Percentiles rank a stretch among this genome's conserved stretches.
These are phyloP conservation scores for Mugil cephalus DNA, from an alignment of 2,113 vertebrate species.

Conservation along the genomic window DNA sequence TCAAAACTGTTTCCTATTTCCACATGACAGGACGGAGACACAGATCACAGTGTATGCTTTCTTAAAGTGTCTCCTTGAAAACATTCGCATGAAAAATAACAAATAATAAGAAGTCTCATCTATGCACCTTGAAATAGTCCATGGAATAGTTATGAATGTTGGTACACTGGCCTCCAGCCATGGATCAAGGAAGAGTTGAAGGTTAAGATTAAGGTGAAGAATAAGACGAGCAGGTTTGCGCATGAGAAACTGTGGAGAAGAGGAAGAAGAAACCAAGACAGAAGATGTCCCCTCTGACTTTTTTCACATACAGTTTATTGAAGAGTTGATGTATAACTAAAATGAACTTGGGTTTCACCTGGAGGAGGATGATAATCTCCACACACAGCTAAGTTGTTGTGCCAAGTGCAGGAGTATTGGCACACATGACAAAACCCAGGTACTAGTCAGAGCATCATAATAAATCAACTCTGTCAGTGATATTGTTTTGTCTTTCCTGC, in stretches of 20 bases:
- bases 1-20: too few species aligned
- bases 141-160: too few species aligned
- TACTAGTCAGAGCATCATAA: constrained; percentile 7
- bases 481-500: constrained; percentile 27
- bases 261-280: neutral
- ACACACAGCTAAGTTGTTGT: constrained; percentile 22
- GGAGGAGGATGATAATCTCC: constrained; percentile 15
- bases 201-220: neutral
- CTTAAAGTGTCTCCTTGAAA: too few species aligned
- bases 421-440: constrained; percentile 21
- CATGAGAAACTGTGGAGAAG: neutral
- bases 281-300: neutral
- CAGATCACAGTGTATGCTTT: too few species aligned
- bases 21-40: too few species aligned
- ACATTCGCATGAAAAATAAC: too few species aligned
- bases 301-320: too few species aligned
- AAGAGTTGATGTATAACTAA: neutral
- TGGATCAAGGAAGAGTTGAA: too few species aligned
- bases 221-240: neutral
- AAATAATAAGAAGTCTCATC: too few species aligned
- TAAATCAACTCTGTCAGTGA: constrained; percentile 42
- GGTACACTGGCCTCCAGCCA: too few species aligned
- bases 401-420: constrained; percentile 25
- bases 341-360: neutral
- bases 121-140: too few species aligned